Base-by-base conservation (phyloP, 1,140 invertebrate genomes). In the Anastrepha ludens region DNA sequence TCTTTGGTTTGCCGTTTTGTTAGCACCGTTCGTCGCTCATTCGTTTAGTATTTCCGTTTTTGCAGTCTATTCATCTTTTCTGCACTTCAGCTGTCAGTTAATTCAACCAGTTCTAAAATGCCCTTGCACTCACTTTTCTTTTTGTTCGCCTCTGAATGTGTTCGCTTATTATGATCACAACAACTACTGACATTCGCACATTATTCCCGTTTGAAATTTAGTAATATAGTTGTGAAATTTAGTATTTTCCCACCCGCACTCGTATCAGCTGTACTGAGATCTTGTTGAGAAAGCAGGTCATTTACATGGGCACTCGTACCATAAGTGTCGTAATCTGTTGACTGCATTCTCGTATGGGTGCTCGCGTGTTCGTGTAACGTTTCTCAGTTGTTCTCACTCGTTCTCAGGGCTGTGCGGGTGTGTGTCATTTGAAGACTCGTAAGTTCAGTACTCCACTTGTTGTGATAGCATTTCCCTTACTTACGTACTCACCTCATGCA, bases 201-300 rank as follows among this genome's bases (percentile, higher is more conserved):
- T 81, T 81, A 29, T 20, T 29, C 47, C 44, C 74, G 47, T 81
- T 29, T 81, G 70, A 13, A 74, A 74, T 74, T 74, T 74, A 74
- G 44, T 74, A 47, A 74, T n/a, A 15, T 29, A n/a, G 13, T 81
- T 81, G 74, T 81, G 74, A 55, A 81, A 81, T 11, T 29, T 29
- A 29, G 29, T 29, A 29, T 29, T 55, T 81, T 50, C 9, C n/a
- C 74, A 41, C 74, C 74, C 47, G 44, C 74, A 15, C n/a, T 11
- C 20, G 47, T 29, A 81, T 55, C 74, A 81, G 74, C 74, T 81
- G 74, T 50, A 55, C 44, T 15, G 50, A 11, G 70, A 81, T 55
- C 74, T 50, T 29, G 47, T 50, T 29, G 47, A 50, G 74, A 81
- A 81, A 58, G 74, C 74, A 81, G 74, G 74, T 81, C 74, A 81